These are phyloP conservation scores for Fragum whitleyi DNA, from an alignment of 2,888 invertebrate genomes.

Conservation along the genomic window DNA sequence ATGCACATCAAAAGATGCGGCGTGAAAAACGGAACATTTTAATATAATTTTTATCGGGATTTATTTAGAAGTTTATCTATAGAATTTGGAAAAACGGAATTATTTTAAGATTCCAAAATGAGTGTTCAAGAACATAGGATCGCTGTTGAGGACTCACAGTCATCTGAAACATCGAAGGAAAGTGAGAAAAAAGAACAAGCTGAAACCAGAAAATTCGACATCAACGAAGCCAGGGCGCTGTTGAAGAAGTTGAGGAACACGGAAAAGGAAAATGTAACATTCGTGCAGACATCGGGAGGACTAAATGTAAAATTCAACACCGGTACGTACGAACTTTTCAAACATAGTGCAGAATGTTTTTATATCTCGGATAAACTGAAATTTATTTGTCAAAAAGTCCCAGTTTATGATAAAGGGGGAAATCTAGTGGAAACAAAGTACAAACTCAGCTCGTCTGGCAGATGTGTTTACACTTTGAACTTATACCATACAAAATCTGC, in stretches of 20 bases:
- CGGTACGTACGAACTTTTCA: conserved; percentile 3
- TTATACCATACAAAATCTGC: conserved; percentile 3
- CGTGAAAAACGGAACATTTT: too few species aligned
- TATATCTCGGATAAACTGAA: not conserved
- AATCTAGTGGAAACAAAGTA: not conserved
- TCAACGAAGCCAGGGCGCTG: not conserved
- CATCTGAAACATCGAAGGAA: not conserved
- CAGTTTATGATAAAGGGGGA: not conserved
- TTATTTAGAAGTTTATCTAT: too few species aligned
- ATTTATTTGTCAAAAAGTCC: not conserved
- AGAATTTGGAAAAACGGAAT: too few species aligned
- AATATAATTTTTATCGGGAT: too few species aligned
- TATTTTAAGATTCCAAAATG: too few species aligned
- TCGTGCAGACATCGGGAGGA: not conserved
- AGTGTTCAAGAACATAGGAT: too few species aligned
- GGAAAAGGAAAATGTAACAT: not conserved
- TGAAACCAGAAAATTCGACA: not conserved
- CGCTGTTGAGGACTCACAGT: too few species aligned
- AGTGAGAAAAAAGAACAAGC: not conserved
- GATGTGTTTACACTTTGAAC: not conserved
- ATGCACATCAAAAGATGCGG: too few species aligned
- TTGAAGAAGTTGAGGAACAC: not conserved
- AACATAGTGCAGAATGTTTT: not conserved
- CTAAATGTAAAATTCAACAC: not conserved
- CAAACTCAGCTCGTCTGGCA: not conserved